Percentiles rank a stretch among this genome's conserved stretches.
These are phyloP conservation scores for Bombylius discolor DNA, from an alignment of 2,888 invertebrate genomes.

Conservation along the genomic window DNA sequence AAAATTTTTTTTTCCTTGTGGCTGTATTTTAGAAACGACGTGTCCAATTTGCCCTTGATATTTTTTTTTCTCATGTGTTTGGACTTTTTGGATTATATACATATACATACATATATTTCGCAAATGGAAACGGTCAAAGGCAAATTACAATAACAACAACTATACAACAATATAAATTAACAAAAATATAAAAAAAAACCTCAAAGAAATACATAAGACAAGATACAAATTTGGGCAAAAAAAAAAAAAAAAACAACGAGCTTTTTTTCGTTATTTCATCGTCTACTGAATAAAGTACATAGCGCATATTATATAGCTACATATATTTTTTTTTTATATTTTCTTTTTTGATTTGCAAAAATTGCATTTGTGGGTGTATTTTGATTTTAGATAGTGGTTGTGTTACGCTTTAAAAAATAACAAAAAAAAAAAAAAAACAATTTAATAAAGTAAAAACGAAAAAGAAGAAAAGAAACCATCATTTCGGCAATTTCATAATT, in stretches of 20 bases:
- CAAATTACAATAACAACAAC: background rate
- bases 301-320: too few species aligned
- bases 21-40: conserved; percentile 17
- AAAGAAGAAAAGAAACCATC: background rate
- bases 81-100: conserved; percentile 11
- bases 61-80: conserved; percentile 11
- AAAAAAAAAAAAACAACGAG: background rate
- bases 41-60: conserved; percentile 23
- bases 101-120: background rate
- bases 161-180: too few species aligned
- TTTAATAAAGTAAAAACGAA: background rate
- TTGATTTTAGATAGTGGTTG: conserved; percentile 2
- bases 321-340: background rate
- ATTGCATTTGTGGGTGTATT: conserved; percentile 5
- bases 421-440: background rate
- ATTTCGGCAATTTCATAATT: background rate
- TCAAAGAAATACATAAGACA: background rate
- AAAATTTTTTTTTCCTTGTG: background rate
- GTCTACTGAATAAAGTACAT: background rate
- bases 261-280: conserved; percentile 3
- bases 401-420: conserved; percentile 1
- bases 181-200: too few species aligned
- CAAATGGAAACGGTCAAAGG: background rate
- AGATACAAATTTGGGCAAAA: conserved; percentile 1
- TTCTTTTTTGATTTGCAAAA: background rate